Percentiles rank a stretch among this genome's conserved stretches.
These are phyloP conservation scores for Lagocephalus sceleratus DNA, from an alignment of 2,797 vertebrate genomes.

Conservation along the genomic window DNA sequence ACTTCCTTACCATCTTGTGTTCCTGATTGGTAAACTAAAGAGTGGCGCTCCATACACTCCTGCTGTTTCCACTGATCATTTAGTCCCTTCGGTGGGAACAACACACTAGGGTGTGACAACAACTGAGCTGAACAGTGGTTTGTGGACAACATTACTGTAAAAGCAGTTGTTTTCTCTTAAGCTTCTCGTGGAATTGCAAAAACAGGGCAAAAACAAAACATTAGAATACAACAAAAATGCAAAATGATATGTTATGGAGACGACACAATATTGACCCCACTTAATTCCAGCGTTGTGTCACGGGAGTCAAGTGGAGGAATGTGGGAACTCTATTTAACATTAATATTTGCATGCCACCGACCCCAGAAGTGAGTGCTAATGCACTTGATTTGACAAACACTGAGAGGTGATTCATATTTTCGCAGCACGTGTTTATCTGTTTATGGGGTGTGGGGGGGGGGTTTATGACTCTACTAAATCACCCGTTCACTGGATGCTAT, in stretches of 20 bases:
- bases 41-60: too few relatives aligned
- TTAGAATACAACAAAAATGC: neutral
- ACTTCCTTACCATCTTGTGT: too few relatives aligned
- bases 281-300: slow-evolving; percentile 19
- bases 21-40: too few relatives aligned
- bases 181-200: too few relatives aligned
- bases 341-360: slow-evolving; percentile 22
- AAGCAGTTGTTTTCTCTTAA: too few relatives aligned
- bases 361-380: neutral
- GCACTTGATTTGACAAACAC: slow-evolving; percentile 14
- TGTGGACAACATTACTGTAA: too few relatives aligned
- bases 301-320: slow-evolving; percentile 1
- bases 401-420: slow-evolving; percentile 11
- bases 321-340: slow-evolving; percentile 13
- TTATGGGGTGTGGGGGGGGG: neutral
- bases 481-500: slow-evolving; percentile 8
- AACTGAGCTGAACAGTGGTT: too few relatives aligned
- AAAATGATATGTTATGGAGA: neutral
- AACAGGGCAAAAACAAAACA: neutral
- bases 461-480: neutral
- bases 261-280: slow-evolving; percentile 2
- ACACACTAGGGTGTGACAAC: too few relatives aligned
- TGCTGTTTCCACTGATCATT: too few relatives aligned
- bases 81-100: too few relatives aligned
- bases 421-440: neutral